A percentile compares a stretch with the other conserved stretches of the same genome.
These are phyloP conservation scores for Cosmia trapezina DNA, from an alignment of 2,888 invertebrate genomes.

Conservation along the genomic window DNA sequence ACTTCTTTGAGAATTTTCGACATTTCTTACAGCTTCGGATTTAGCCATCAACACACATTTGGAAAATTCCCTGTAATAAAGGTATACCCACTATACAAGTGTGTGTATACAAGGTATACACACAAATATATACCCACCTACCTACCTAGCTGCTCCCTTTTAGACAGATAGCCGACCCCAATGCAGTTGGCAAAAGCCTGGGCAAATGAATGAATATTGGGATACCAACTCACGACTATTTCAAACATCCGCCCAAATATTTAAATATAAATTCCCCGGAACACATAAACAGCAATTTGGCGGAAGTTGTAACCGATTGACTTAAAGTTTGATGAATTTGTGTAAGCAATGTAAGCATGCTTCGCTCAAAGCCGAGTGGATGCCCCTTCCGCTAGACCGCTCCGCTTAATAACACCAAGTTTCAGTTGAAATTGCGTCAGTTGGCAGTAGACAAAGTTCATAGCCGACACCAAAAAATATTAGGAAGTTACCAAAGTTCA, in stretches of 20 bases:
- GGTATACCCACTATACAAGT: too few species aligned
- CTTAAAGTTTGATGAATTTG: slow-evolving; percentile 60
- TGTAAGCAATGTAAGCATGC: slow-evolving; percentile 45
- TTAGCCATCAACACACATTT: too few species aligned
- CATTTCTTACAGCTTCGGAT: neutral
- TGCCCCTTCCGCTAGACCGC: slow-evolving; percentile 45
- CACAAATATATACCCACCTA: too few species aligned
- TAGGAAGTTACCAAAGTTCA: neutral
- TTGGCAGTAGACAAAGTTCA: slow-evolving; percentile 42
- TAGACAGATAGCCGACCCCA: too few species aligned
- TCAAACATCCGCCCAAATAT: neutral
- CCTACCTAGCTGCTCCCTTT: too few species aligned
- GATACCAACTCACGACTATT: too few species aligned
- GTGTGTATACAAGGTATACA: too few species aligned
- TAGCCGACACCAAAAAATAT: slow-evolving; percentile 42
- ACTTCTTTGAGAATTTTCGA: too few species aligned
- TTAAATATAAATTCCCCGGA: neutral
- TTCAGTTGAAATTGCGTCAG: slow-evolving; percentile 50
- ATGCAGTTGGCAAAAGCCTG: neutral
- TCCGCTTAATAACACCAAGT: slow-evolving; percentile 55
- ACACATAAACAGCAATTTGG: slow-evolving; percentile 27
- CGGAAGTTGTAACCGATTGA: slow-evolving; percentile 30
- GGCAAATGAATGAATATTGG: neutral
- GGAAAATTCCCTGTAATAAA: neutral
- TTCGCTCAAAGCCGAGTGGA: slow-evolving; percentile 47